Percentiles rank a stretch among this genome's conserved stretches.
These are phyloP conservation scores for Pituophis catenifer DNA, from an alignment of 2,113 vertebrate genomes.

Conservation along the genomic window DNA sequence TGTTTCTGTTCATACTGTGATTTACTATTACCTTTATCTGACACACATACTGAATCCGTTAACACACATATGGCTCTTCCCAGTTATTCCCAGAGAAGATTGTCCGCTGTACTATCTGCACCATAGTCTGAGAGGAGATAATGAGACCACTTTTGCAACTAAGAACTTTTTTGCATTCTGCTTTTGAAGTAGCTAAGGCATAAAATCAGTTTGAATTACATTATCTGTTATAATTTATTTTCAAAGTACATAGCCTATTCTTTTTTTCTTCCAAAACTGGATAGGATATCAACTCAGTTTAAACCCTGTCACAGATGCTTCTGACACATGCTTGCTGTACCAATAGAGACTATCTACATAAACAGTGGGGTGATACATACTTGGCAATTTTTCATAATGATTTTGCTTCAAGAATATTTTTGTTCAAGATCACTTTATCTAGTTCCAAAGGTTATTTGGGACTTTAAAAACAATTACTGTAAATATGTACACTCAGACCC, in stretches of 20 bases:
- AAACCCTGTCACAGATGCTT: neutral
- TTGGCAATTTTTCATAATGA: neutral
- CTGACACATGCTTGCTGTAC: neutral
- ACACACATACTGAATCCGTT: neutral
- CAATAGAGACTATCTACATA: neutral
- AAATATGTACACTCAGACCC: neutral
- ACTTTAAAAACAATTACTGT: neutral
- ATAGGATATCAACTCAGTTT: neutral
- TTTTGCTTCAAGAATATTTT: neutral
- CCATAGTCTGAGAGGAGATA: constrained; percentile 12
- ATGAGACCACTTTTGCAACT: constrained; percentile 4
- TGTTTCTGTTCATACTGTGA: constrained; percentile 19
- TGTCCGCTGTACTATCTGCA: neutral
- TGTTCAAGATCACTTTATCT: neutral
- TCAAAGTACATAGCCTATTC: neutral
- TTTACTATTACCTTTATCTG: constrained; percentile 13
- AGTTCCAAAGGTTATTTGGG: neutral
- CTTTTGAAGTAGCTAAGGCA: neutral
- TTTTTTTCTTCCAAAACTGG: neutral
- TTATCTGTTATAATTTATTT: neutral
- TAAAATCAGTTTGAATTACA: neutral
- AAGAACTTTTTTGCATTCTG: neutral
- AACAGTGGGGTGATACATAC: neutral
- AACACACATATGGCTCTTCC: constrained; percentile 2
- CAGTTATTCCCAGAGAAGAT: neutral